Evolutionary conservation across 2,797 vertebrate species (phyloP).

Genomic region (Silurus lanzhouensis): DNA sequence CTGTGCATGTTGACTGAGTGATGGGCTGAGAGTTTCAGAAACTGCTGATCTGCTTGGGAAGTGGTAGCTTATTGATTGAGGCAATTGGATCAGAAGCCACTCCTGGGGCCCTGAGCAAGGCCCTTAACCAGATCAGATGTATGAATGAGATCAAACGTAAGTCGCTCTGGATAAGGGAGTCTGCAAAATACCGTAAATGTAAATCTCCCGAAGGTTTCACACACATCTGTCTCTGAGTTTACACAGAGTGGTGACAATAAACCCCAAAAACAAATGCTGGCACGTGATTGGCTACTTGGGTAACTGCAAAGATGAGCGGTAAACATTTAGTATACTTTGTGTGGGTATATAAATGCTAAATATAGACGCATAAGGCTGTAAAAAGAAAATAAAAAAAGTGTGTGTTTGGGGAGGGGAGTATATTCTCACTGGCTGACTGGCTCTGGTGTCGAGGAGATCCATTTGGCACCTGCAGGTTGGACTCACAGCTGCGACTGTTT

Average conservation of each 20-base stretch:
- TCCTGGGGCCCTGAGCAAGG: too few relatives aligned
- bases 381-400: neutral
- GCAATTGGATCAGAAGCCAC: too few relatives aligned
- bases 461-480: slow-evolving; percentile 97
- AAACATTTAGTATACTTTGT: neutral
- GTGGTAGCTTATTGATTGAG: too few relatives aligned
- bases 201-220: too few relatives aligned
- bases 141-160: too few relatives aligned
- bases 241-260: neutral
- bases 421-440: slow-evolving; percentile 90
- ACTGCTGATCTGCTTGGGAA: too few relatives aligned
- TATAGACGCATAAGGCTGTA: neutral
- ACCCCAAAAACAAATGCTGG: neutral
- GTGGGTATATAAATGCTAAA: neutral
- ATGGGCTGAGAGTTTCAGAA: too few relatives aligned
- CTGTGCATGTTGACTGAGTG: too few relatives aligned
- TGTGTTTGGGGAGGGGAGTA: neutral
- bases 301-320: neutral
- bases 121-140: too few relatives aligned
- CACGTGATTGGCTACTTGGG: neutral
- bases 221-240: too few relatives aligned
- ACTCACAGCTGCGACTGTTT: slow-evolving; percentile 95
- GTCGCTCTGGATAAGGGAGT: too few relatives aligned
- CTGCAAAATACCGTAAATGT: too few relatives aligned
- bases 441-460: slow-evolving; percentile 92